Evolutionary conservation across 2,888 invertebrate genomes (phyloP), one percentile per base, ranked within the genome.

Genomic region (Nipponacmea schrenckii): DNA sequence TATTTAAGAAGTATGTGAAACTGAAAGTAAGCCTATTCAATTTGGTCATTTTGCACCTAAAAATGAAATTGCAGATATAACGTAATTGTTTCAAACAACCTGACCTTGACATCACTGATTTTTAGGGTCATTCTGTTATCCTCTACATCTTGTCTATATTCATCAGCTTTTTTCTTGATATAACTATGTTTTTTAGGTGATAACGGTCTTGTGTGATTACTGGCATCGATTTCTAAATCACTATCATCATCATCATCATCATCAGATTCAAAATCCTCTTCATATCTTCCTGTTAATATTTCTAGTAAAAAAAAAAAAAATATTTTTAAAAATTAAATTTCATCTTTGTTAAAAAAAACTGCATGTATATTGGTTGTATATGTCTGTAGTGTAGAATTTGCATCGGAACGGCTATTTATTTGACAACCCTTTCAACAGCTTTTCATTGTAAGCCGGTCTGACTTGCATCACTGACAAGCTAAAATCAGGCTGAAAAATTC

Each of bases 231-330:
- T 68, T 79, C 78, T 8, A 78, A 67, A 67, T 74, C 71, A n/a
- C 75, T 74, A 5, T 31, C 31, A 20, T 74, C 75, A 20, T 76
- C 79, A 17, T 76, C 75, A 50, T 62, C 68, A 39, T 76, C 77
- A 27, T 76, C 81, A 56, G 79, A 79, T 70, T 87, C 87, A 86
- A 88, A 88, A 75, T 88, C 87, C 76, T 88, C 87, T 50, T 81
- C 81, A 80, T 88, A 88, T 17, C 82, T 79, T 1, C 86, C 86
- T 10, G 85, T 83, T 67, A 85, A 72, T 46, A 81, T 79, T 44
- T 85, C 87, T 86, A 76, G 15, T 79, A 77, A 62, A 69, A 71
- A 69, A 66, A n/a, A n/a, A n/a, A n/a, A n/a, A n/a, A n/a, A n/a
- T n/a, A n/a, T n/a, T n/a, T n/a, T n/a, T n/a, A n/a, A n/a, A n/a